Evolutionary conservation across 1,140 invertebrate genomes (phyloP).

Genomic region (Hyles euphorbiae): DNA sequence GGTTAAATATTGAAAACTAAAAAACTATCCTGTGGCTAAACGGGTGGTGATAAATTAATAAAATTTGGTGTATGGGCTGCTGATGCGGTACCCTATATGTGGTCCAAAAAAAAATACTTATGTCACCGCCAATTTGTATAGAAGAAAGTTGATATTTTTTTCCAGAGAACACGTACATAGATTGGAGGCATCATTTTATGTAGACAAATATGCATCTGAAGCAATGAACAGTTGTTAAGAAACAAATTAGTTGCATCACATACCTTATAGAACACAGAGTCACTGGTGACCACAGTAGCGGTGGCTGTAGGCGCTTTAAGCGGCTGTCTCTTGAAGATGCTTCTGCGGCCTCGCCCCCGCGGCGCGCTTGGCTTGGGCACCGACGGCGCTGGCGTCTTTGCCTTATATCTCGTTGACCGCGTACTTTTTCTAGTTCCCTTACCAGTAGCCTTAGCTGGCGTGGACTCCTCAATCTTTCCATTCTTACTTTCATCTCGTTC

Average conservation of each 20-base stretch:
- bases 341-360: conserved; percentile 84
- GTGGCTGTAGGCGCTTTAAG: conserved; percentile 88
- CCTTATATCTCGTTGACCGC: conserved; percentile 61
- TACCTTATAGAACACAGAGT: conserved; percentile 89
- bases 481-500: conserved; percentile 50
- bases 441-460: conserved; percentile 59
- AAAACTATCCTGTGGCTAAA: too few species aligned
- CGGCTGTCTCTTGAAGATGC: conserved; percentile 88
- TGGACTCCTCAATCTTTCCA: conserved; percentile 49
- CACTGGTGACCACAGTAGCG: conserved; percentile 86
- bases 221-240: too few species aligned
- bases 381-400: conserved; percentile 50
- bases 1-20: too few species aligned
- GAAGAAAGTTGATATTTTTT: too few species aligned
- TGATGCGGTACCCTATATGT: too few species aligned
- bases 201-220: too few species aligned
- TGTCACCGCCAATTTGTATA: too few species aligned
- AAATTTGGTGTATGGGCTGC: too few species aligned
- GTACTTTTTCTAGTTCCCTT: conserved; percentile 68
- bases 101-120: too few species aligned
- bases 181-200: too few species aligned
- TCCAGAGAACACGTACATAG: too few species aligned
- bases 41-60: too few species aligned
- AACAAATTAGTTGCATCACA: background rate
- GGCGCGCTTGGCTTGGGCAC: conserved; percentile 63